These are phyloP conservation scores for Brachyopa scutellaris DNA, from an alignment of 2,888 invertebrate species.

Conservation along the genomic window DNA sequence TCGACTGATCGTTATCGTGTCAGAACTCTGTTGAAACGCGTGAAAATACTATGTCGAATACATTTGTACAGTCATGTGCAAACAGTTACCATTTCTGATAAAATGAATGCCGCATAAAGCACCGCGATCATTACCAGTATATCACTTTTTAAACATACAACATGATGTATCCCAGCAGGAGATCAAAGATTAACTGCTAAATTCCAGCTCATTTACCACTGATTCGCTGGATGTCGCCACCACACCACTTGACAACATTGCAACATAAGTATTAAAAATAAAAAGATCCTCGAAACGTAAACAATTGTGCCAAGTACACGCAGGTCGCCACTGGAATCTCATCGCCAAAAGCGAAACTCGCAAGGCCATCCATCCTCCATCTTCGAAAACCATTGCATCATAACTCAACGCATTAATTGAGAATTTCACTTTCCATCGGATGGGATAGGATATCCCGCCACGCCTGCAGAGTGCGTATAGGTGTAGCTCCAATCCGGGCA, in stretches of 20 bases:
- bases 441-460: constrained; percentile 52
- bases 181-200: constrained; percentile 59
- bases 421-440: constrained; percentile 67
- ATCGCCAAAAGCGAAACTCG: constrained; percentile 47
- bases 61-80: too few relatives aligned
- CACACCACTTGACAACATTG: constrained; percentile 30
- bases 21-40: too few relatives aligned
- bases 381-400: constrained; percentile 51
- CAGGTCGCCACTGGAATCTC: constrained; percentile 34
- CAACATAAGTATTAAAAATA: constrained; percentile 3
- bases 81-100: too few relatives aligned
- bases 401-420: constrained; percentile 64
- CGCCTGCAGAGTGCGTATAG: constrained; percentile 57
- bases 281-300: constrained; percentile 14
- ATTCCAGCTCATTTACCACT: constrained; percentile 54
- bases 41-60: too few relatives aligned
- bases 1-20: too few relatives aligned
- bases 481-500: constrained; percentile 50
- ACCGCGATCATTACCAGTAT: constrained; percentile 41
- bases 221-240: constrained; percentile 53
- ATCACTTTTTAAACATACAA: constrained; percentile 44
- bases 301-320: constrained; percentile 48
- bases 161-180: constrained; percentile 60
- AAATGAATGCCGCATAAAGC: too few relatives aligned
- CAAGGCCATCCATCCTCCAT: constrained; percentile 54